phyloP scores from a whole-genome alignment of 2,797 vertebrate genomes.

The Novumbra hubbsi region DNA sequence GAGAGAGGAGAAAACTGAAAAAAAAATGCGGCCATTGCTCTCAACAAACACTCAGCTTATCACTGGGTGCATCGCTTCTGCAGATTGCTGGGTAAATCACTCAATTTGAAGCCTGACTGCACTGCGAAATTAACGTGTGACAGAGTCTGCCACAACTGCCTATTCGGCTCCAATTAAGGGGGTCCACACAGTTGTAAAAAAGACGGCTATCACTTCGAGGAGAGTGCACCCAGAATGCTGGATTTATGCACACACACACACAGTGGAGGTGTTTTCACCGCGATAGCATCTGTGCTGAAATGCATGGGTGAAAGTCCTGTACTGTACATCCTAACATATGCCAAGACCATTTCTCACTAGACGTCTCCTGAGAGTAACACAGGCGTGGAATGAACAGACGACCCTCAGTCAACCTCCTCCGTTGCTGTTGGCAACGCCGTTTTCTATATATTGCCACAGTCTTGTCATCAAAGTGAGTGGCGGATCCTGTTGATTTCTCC shows the following conservation, averaged over 20 bases:
- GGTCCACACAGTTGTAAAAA: neutral
- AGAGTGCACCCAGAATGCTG: neutral
- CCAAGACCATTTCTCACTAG: neutral
- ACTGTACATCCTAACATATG: neutral
- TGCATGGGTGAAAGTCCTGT: neutral
- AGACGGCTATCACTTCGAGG: neutral
- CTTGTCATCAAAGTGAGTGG: neutral
- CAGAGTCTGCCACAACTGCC: neutral
- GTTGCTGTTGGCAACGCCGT: neutral
- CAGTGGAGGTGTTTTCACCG: neutral
- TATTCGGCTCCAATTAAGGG: constrained; percentile 7
- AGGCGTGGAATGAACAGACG: neutral
- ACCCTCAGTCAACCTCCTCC: neutral
- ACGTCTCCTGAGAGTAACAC: neutral
- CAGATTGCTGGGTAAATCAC: constrained; percentile 8
- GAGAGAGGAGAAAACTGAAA: neutral
- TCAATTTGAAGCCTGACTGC: constrained; percentile 15
- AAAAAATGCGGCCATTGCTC: neutral
- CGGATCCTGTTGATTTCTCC: neutral
- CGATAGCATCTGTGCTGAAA: neutral
- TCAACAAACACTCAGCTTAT: neutral
- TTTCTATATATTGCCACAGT: neutral
- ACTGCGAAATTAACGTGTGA: neutral
- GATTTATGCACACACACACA: neutral
- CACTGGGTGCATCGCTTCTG: neutral